Percentiles rank a stretch among this genome's conserved stretches.
phyloP scores from a whole-genome alignment of 1,140 invertebrate species.

The Trachelipus rathkii region DNA sequence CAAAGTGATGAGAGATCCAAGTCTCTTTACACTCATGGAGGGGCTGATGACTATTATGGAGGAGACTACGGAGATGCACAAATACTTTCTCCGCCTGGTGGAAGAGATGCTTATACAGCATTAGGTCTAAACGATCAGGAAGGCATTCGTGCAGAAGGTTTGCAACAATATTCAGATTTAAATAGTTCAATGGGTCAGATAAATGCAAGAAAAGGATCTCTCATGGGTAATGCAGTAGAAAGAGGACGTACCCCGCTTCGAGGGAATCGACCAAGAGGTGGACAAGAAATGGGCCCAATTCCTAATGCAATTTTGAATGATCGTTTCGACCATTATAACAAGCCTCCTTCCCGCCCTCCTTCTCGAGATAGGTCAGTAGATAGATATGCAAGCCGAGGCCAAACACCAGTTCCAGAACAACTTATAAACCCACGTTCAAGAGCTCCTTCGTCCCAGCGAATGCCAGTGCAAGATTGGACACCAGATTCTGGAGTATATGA shows the following conservation, averaged over 20 bases:
- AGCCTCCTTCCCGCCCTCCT: conserved; percentile 74
- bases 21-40: conserved; percentile 40
- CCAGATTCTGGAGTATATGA: conserved; percentile 53
- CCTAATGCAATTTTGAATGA: conserved; percentile 54
- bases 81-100: conserved; percentile 38
- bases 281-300: conserved; percentile 52
- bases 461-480: conserved; percentile 47
- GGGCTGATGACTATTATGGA: conserved; percentile 24
- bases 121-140: not conserved
- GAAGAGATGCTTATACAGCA: conserved; percentile 39
- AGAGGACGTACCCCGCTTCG: conserved; percentile 37
- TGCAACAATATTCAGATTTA: conserved; percentile 43
- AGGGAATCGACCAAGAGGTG: conserved; percentile 29
- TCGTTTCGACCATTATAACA: conserved; percentile 87
- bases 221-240: conserved; percentile 46
- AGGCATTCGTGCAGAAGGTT: conserved; percentile 49
- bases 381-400: conserved; percentile 57
- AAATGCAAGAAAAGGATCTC: conserved; percentile 13
- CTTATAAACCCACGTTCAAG: conserved; percentile 34
- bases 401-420: conserved; percentile 42
- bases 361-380: conserved; percentile 83
- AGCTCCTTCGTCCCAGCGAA: conserved; percentile 41
- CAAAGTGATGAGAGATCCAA: conserved; percentile 51
- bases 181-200: not conserved
- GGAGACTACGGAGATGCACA: conserved; percentile 16